Evolutionary conservation across 2,113 vertebrate species (phyloP).

Genomic region (Cyanoliseus patagonus): DNA sequence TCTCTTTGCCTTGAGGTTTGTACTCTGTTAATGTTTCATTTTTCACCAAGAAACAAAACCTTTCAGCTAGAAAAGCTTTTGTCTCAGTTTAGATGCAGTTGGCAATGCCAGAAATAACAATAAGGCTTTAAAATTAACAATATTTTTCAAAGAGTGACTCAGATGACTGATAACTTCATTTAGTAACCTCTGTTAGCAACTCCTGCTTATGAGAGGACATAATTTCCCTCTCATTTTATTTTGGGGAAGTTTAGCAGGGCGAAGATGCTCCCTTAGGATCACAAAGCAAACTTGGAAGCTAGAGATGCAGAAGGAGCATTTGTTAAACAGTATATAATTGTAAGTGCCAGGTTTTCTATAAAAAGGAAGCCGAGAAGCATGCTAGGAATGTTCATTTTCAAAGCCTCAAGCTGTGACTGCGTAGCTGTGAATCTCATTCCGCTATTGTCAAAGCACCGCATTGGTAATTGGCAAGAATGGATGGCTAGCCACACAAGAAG

Average conservation of each 20-base stretch:
- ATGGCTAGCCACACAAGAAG: slow-evolving; percentile 49
- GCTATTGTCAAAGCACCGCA: slow-evolving; percentile 40
- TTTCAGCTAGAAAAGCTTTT: neutral
- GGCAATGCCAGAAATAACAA: neutral
- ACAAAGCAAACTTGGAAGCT: slow-evolving; percentile 21
- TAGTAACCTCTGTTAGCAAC: slow-evolving; percentile 10
- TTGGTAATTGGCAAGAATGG: slow-evolving; percentile 61
- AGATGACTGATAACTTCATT: slow-evolving; percentile 25
- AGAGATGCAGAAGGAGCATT: slow-evolving; percentile 23
- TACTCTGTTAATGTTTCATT: neutral
- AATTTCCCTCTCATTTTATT: slow-evolving; percentile 40
- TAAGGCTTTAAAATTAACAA: slow-evolving; percentile 24
- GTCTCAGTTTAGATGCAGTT: neutral
- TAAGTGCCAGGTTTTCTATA: slow-evolving; percentile 44
- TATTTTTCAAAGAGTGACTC: slow-evolving; percentile 20
- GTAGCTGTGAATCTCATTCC: slow-evolving; percentile 52
- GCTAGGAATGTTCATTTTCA: slow-evolving; percentile 65
- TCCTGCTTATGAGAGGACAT: slow-evolving; percentile 17
- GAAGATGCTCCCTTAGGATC: slow-evolving; percentile 3
- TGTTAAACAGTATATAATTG: slow-evolving; percentile 55
- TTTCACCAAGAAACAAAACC: neutral
- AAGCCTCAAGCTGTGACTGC: slow-evolving; percentile 62
- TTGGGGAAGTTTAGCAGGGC: neutral
- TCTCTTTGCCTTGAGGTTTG: neutral
- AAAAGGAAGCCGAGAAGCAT: slow-evolving; percentile 56